Conservation (phyloP, 2,113 vertebrate genomes). For the Dipodomys spectabilis region DNA sequence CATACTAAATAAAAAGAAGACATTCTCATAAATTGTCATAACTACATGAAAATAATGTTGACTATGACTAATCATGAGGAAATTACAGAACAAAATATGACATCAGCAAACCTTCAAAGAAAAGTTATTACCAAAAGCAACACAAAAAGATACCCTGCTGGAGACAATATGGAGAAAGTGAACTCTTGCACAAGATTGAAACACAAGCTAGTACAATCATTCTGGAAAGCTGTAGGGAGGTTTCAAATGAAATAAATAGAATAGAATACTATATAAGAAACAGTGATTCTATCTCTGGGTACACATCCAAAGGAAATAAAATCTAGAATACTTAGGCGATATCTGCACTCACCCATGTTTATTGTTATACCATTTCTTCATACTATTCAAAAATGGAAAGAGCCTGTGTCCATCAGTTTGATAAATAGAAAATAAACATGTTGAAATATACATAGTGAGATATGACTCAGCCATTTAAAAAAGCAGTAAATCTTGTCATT, state of each 20-base stretch:
- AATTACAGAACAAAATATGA: not conserved
- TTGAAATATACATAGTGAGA: not conserved
- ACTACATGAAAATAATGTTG: not conserved
- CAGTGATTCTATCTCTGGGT: not conserved
- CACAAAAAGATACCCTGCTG: not conserved
- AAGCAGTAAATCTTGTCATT: not conserved
- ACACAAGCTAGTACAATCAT: not conserved
- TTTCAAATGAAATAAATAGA: not conserved
- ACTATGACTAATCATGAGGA: not conserved
- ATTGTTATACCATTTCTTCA: not conserved
- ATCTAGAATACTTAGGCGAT: not conserved
- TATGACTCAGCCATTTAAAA: not conserved
- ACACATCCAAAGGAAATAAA: not conserved
- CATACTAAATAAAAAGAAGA: not conserved
- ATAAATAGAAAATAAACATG: not conserved
- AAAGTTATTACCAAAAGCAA: not conserved
- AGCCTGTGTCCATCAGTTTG: not conserved
- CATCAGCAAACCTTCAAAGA: not conserved
- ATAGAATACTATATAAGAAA: not conserved
- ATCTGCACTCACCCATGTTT: not conserved
- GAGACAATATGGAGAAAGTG: not conserved
- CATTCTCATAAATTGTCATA: not conserved
- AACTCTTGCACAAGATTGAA: not conserved
- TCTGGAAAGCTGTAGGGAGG: not conserved
- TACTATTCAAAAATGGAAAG: not conserved